These are phyloP conservation scores for Agriopis aurantiaria DNA, from an alignment of 2,888 invertebrate genomes.

Conservation along the genomic window DNA sequence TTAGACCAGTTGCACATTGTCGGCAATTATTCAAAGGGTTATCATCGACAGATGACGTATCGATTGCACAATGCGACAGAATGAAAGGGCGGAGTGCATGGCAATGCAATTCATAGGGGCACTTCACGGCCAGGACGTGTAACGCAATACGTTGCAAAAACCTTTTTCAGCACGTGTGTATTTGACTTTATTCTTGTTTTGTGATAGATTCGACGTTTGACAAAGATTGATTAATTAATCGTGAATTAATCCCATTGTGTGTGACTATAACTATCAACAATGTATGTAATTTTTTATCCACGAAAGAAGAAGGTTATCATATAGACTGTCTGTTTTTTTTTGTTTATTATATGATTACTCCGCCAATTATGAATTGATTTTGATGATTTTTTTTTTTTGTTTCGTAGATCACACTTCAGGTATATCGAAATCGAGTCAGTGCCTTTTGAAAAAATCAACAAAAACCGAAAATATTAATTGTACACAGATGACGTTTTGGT, in stretches of 20 bases:
- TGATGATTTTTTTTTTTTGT: no score
- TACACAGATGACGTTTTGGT: no score
- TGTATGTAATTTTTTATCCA: no score
- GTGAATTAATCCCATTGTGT: no score
- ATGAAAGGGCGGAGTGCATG: slow-evolving; percentile 82
- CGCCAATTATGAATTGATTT: no score
- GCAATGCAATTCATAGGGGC: slow-evolving; percentile 84
- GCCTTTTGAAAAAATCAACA: no score
- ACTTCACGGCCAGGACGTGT: slow-evolving; percentile 74
- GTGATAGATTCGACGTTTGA: slow-evolving; percentile 50
- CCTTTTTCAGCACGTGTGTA: slow-evolving; percentile 63
- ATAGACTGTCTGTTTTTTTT: no score
- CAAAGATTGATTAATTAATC: slow-evolving; percentile 26
- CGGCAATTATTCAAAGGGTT: slow-evolving; percentile 77
- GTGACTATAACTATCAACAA: not conserved
- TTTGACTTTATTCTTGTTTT: slow-evolving; percentile 51
- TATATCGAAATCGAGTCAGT: no score
- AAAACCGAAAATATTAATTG: no score
- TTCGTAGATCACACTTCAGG: no score
- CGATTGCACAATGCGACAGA: slow-evolving; percentile 77
- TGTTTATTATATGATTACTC: no score
- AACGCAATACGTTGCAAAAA: slow-evolving; percentile 75
- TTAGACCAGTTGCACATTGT: slow-evolving; percentile 48
- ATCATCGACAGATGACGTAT: slow-evolving; percentile 78
- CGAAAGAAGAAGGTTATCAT: no score